Conservation (phyloP, 2,797 vertebrate genomes). For the Sandelia bainsii region DNA sequence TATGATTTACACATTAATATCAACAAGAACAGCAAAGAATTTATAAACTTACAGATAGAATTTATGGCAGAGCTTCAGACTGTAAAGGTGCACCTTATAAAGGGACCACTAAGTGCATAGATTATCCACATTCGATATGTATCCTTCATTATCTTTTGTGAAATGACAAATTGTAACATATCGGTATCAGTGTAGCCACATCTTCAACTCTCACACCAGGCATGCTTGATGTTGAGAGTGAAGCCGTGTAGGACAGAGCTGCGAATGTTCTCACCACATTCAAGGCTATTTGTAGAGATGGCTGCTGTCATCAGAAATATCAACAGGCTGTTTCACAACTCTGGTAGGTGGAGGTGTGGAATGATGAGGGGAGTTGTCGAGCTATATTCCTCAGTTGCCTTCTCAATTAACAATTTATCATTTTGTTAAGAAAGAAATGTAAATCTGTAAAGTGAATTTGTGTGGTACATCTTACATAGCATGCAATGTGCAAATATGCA, state of each 20-base stretch:
- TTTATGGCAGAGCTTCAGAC: too few species aligned
- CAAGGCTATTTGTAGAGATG: constrained; percentile 78
- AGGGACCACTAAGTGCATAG: not conserved
- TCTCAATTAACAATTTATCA: constrained; percentile 30
- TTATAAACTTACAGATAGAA: too few species aligned
- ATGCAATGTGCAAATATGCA: constrained; percentile 16
- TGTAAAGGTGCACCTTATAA: too few species aligned
- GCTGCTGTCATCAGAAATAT: constrained; percentile 80
- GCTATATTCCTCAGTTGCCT: constrained; percentile 9
- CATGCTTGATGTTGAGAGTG: constrained; percentile 56
- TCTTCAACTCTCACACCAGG: constrained; percentile 53
- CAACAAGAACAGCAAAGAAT: too few species aligned
- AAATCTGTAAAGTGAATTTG: constrained; percentile 16
- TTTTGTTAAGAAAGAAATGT: constrained; percentile 28
- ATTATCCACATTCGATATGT: constrained; percentile 9
- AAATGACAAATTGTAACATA: constrained; percentile 33
- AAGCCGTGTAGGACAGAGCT: constrained; percentile 67
- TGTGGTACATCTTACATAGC: constrained; percentile 19
- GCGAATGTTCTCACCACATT: constrained; percentile 79
- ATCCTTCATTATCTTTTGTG: constrained; percentile 14
- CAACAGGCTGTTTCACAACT: constrained; percentile 74
- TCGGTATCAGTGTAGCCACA: constrained; percentile 34
- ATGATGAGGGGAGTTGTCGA: constrained; percentile 24
- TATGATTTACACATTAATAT: too few species aligned
- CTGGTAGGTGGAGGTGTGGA: constrained; percentile 73